These are phyloP conservation scores for Patella depressa DNA, from an alignment of 2,888 invertebrate species.

Conservation along the genomic window DNA sequence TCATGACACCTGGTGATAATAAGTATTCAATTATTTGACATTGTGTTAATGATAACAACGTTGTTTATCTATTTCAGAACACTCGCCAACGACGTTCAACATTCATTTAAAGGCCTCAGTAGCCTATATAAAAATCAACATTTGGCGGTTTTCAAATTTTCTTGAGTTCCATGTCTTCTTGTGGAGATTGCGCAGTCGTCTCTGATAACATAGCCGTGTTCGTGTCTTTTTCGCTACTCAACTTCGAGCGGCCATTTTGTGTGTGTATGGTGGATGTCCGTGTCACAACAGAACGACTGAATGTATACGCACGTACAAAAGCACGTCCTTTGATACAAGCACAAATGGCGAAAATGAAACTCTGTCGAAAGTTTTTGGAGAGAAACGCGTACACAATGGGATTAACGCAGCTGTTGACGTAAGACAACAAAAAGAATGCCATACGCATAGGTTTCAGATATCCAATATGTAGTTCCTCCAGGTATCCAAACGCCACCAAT, in stretches of 20 bases:
- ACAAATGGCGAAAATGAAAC: conserved; percentile 58
- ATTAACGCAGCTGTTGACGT: conserved; percentile 81
- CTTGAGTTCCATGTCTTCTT: neutral
- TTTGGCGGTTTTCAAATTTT: neutral
- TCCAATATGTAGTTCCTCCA: conserved; percentile 74
- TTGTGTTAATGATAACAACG: too few species aligned
- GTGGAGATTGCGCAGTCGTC: neutral
- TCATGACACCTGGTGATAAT: too few species aligned
- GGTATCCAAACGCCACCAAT: conserved; percentile 76
- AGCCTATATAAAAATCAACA: too few species aligned
- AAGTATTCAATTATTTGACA: too few species aligned
- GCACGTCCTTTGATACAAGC: conserved; percentile 44
- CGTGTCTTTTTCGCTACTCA: conserved; percentile 19
- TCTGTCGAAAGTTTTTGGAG: conserved; percentile 78
- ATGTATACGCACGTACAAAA: conserved; percentile 41
- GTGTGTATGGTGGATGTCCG: conserved; percentile 32
- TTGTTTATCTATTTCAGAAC: too few species aligned
- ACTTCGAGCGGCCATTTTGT: conserved; percentile 25
- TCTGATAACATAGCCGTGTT: neutral
- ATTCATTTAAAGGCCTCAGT: too few species aligned
- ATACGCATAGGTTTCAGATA: conserved; percentile 76
- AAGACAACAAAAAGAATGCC: conserved; percentile 78
- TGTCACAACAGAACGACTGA: conserved; percentile 39
- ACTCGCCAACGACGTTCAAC: too few species aligned
- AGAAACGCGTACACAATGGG: conserved; percentile 82